These are phyloP conservation scores for Saccostrea glomerata DNA, from an alignment of 1,140 invertebrate genomes.

Conservation along the genomic window DNA sequence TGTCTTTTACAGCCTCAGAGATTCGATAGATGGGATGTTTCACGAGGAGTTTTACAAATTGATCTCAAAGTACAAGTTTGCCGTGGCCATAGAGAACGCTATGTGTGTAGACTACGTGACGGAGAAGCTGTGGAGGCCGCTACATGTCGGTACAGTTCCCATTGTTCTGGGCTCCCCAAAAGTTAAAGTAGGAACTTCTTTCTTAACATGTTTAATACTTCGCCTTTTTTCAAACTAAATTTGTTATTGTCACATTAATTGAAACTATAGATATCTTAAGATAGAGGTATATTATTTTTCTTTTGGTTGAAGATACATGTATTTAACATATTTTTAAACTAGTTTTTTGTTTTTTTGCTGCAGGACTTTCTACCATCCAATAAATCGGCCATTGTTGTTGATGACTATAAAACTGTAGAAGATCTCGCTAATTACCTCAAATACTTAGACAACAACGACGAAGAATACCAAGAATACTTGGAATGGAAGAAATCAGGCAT, in stretches of 20 bases:
- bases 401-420: slow-evolving; percentile 82
- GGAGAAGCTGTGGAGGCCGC: slow-evolving; percentile 93
- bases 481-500: slow-evolving; percentile 81
- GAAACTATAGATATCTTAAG: too few species aligned
- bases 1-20: slow-evolving; percentile 69
- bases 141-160: slow-evolving; percentile 88
- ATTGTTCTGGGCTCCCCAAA: slow-evolving; percentile 89
- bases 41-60: slow-evolving; percentile 84
- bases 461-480: slow-evolving; percentile 82
- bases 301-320: neutral
- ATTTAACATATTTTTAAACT: too few species aligned
- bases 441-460: slow-evolving; percentile 82
- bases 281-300: neutral
- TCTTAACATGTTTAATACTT: too few species aligned
- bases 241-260: too few species aligned
- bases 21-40: slow-evolving; percentile 79
- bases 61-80: slow-evolving; percentile 89
- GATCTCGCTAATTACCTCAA: slow-evolving; percentile 81
- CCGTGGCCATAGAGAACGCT: slow-evolving; percentile 91
- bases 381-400: slow-evolving; percentile 83
- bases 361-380: slow-evolving; percentile 64
- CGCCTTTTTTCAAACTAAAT: too few species aligned
- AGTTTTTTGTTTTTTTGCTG: neutral
- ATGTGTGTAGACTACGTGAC: slow-evolving; percentile 93
- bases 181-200: slow-evolving; percentile 79